Base-by-base conservation (phyloP, 2,113 vertebrate genomes). In the Corythornis vintsioides region DNA sequence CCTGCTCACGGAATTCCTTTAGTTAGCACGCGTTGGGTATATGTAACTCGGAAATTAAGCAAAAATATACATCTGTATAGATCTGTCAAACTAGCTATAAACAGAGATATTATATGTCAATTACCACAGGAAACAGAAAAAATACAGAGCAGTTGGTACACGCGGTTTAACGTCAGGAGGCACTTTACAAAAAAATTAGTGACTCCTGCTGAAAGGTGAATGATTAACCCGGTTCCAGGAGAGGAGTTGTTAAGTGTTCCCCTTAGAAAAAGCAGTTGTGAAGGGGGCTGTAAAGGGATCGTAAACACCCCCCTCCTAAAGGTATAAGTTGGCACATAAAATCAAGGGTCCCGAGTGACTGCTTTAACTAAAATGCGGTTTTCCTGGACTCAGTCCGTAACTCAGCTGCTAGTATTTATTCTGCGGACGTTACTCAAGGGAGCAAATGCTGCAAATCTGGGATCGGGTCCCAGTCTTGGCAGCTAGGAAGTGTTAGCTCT, bases 81-180 rank as follows among this genome's bases (percentile, higher is more conserved):
- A 76, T 87, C 78, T 94, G 64, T 60, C 67, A 89, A 85, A 60
- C 42, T n/a, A 38, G 78, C 64, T 66, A 80, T 83, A 95, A 92
- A 77, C 84, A 89, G 89, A 56, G 55, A 75, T 80, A 82, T 89
- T 93, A 71, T 76, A 74, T 86, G 71, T 48, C 92, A 91, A 70
- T 95, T 93, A 83, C 64, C 85, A 88, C 89, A 94, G 94, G 94
- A 95, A 96, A 86, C 48, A 26, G 72, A 74, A 88, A 94, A 95
- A 92, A 77, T 64, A 45, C 65, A 18, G 78, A 88, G 85, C 13
- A 6, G 29, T 71, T 52, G 81, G 74, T 80, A 71, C 67, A 57
- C 71, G 43, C 1, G 18, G 43, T 70, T 69, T 79, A 79, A 40
- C 59, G 43, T 92, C 89, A 87, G 93, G 84, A 92, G 92, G 78